A percentile compares a stretch with the other conserved stretches of the same genome.
These are phyloP conservation scores for Dolichomitus sp. DNA, from an alignment of 2,888 invertebrate species.

Conservation along the genomic window DNA sequence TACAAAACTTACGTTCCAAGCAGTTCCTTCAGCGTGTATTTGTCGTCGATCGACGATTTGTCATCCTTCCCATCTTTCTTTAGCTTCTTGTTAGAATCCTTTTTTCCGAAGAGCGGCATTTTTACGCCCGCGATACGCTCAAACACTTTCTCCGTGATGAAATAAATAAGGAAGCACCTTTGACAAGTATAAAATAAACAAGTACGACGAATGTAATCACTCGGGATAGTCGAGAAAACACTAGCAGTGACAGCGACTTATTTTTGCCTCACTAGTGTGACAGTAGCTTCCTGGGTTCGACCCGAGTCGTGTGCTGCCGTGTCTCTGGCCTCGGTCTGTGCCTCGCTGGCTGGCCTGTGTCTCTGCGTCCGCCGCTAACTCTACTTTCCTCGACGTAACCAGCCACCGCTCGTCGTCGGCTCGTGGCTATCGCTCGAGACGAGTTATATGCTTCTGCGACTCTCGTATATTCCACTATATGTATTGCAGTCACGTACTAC, in stretches of 20 bases:
- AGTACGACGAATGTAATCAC: not conserved
- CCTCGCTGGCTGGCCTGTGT: not conserved
- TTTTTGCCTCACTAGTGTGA: slow-evolving; percentile 36
- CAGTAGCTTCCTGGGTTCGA: not conserved
- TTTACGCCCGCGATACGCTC: slow-evolving; percentile 77
- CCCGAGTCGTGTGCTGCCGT: not conserved
- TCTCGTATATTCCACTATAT: slow-evolving; percentile 7
- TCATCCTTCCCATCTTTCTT: slow-evolving; percentile 94
- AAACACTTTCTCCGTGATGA: slow-evolving; percentile 56
- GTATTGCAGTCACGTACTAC: slow-evolving; percentile 37
- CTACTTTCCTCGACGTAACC: not conserved
- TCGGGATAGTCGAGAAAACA: not conserved
- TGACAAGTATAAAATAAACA: not conserved
- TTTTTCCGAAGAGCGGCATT: slow-evolving; percentile 97
- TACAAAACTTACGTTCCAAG: slow-evolving; percentile 92
- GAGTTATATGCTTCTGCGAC: not conserved
- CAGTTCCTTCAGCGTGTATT: slow-evolving; percentile 95
- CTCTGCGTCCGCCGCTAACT: not conserved
- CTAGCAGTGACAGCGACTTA: slow-evolving; percentile 57
- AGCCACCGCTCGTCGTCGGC: not conserved
- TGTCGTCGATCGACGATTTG: slow-evolving; percentile 95
- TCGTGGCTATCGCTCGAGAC: slow-evolving; percentile 47
- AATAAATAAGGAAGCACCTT: slow-evolving; percentile 13
- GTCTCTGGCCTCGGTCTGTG: not conserved
- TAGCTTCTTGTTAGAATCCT: slow-evolving; percentile 94